Evolutionary conservation across 2,113 vertebrate species (phyloP).

Genomic region (Xenotilapia longispinis): DNA sequence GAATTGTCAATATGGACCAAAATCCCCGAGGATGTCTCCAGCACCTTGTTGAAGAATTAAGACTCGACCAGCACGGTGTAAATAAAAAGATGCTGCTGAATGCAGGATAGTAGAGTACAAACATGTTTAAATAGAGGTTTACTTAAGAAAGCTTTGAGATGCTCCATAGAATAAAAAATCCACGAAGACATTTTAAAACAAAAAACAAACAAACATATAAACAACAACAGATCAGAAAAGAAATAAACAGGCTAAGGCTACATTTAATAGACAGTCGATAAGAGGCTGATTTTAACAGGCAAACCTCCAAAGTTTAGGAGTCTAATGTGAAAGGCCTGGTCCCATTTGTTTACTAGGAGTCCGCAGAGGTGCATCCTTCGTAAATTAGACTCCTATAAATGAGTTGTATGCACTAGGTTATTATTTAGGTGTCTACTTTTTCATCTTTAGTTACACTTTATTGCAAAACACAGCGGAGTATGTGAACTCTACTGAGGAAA

Average conservation of each 20-base stretch:
- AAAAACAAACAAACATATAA: not conserved
- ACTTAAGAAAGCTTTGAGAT: not conserved
- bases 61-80: accelerated
- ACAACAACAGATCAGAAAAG: not conserved
- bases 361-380: accelerated
- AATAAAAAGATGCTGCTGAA: not conserved
- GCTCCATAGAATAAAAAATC: not conserved
- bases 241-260: not conserved
- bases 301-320: not conserved
- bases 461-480: not conserved
- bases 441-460: not conserved
- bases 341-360: not conserved
- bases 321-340: not conserved
- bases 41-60: not conserved
- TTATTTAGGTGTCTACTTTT: not conserved
- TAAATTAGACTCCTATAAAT: not conserved
- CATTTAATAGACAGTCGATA: not conserved
- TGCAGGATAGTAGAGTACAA: not conserved
- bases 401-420: not conserved
- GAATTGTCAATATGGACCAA: not conserved
- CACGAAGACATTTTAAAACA: not conserved
- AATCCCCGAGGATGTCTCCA: accelerated
- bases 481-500: not conserved
- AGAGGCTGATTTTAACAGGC: not conserved
- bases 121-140: not conserved